A percentile compares a stretch with the other conserved stretches of the same genome.
Conservation (phyloP, 2,888 invertebrate species). For the Tetheella fluctuosa region DNA sequence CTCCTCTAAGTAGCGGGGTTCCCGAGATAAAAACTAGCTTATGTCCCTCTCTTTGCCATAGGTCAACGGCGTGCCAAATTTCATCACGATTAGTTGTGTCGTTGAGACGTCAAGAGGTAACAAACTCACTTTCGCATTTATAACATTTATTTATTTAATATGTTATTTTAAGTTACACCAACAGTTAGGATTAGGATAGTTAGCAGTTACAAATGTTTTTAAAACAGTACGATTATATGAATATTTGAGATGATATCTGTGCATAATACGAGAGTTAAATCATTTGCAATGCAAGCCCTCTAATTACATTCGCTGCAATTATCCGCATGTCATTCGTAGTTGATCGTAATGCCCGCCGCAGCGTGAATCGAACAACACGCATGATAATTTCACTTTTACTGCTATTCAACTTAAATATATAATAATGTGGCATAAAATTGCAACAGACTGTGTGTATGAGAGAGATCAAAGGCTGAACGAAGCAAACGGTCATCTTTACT, state of each 20-base stretch:
- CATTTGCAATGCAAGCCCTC: conserved; percentile 36
- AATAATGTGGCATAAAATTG: conserved; percentile 73
- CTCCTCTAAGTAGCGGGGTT: too few relatives aligned
- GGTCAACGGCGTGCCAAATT: too few relatives aligned
- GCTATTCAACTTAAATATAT: conserved; percentile 53
- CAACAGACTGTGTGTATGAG: conserved; percentile 58
- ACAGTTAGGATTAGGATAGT: too few relatives aligned
- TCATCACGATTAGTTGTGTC: too few relatives aligned
- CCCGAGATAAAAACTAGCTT: too few relatives aligned
- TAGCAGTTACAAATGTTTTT: too few relatives aligned
- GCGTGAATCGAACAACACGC: conserved; percentile 37
- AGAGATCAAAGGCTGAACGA: conserved; percentile 71
- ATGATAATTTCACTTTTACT: conserved; percentile 66
- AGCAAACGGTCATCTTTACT: conserved; percentile 69
- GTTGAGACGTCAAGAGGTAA: too few relatives aligned
- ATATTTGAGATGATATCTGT: background rate
- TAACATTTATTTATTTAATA: too few relatives aligned
- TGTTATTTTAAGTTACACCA: too few relatives aligned
- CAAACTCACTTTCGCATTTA: too few relatives aligned
- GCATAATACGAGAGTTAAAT: conserved; percentile 1
- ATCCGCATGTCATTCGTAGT: conserved; percentile 55
- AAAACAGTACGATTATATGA: background rate
- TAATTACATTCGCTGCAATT: conserved; percentile 55
- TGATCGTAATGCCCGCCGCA: conserved; percentile 41
- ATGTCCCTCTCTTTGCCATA: too few relatives aligned